Evolutionary conservation across 2,888 invertebrate species (phyloP).

Genomic region (Leptinotarsa juncta): DNA sequence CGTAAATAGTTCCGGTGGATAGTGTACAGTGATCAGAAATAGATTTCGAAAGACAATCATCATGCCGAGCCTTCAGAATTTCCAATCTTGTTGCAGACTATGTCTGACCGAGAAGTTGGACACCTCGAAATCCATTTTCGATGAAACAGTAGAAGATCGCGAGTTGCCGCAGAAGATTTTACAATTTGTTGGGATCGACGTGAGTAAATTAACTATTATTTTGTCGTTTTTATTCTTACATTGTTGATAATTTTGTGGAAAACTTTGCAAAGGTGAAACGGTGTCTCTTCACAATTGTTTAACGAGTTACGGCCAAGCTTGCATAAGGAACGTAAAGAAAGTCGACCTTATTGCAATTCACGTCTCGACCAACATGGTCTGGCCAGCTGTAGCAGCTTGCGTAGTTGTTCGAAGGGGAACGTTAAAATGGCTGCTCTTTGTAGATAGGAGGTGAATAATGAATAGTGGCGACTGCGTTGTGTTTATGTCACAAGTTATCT

Average conservation of each 20-base stretch:
- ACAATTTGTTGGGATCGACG: constrained; percentile 76
- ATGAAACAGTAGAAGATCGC: constrained; percentile 52
- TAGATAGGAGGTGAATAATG: constrained; percentile 11
- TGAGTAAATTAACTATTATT: constrained; percentile 63
- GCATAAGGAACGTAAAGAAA: constrained; percentile 69
- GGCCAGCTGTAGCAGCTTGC: constrained; percentile 40
- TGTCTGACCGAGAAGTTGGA: constrained; percentile 62
- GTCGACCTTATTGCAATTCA: constrained; percentile 71
- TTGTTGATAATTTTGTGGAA: constrained; percentile 27
- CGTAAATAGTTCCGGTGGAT: not conserved
- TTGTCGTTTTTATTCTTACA: constrained; percentile 25
- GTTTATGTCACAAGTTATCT: not conserved
- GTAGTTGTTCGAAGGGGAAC: constrained; percentile 38
- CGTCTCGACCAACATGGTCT: constrained; percentile 29
- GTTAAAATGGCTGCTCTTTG: constrained; percentile 44
- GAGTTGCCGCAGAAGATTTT: constrained; percentile 74
- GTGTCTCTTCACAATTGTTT: constrained; percentile 58
- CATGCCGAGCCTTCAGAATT: constrained; percentile 51
- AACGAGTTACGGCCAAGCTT: constrained; percentile 67
- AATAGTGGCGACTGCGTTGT: not conserved
- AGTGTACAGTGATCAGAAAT: constrained; percentile 18
- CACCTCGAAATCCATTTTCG: constrained; percentile 60
- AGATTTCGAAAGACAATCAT: constrained; percentile 21
- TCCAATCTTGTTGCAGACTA: constrained; percentile 62
- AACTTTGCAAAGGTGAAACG: constrained; percentile 27